Percentiles rank a stretch among this genome's conserved stretches.
Conservation (phyloP, 1,140 invertebrate genomes). For the Drosophila repleta region DNA sequence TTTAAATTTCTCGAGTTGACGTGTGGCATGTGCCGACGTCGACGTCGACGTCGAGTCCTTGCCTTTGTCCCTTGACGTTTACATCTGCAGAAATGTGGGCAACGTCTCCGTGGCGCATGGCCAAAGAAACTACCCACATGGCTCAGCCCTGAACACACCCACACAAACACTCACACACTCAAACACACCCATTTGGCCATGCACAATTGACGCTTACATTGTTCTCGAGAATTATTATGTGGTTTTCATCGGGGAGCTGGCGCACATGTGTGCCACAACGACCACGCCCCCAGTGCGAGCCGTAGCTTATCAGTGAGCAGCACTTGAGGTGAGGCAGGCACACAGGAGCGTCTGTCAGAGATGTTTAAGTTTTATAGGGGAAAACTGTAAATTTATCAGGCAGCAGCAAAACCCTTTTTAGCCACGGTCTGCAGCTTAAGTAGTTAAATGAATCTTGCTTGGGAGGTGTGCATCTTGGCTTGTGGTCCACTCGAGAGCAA, state of each 20-base stretch:
- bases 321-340: slow-evolving; percentile 37
- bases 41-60: slow-evolving; percentile 38
- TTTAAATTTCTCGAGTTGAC: slow-evolving; percentile 80
- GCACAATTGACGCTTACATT: slow-evolving; percentile 81
- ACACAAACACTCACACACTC: slow-evolving; percentile 9
- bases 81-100: slow-evolving; percentile 65
- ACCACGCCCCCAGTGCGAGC: slow-evolving; percentile 5
- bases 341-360: slow-evolving; percentile 55
- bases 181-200: slow-evolving; percentile 52
- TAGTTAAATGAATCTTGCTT: slow-evolving; percentile 51
- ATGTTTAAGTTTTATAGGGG: slow-evolving; percentile 25
- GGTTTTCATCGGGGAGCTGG: slow-evolving; percentile 57
- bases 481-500: slow-evolving; percentile 57
- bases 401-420: slow-evolving; percentile 47
- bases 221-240: slow-evolving; percentile 79
- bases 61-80: slow-evolving; percentile 69
- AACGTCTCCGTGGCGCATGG: slow-evolving; percentile 34
- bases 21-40: slow-evolving; percentile 74
- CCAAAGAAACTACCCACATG: slow-evolving; percentile 68
- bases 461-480: slow-evolving; percentile 48
- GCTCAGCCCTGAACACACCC: slow-evolving; percentile 6
- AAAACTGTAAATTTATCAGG: slow-evolving; percentile 63
- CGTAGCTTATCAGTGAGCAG: slow-evolving; percentile 58
- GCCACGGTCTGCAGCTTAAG: slow-evolving; percentile 38
- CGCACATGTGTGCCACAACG: slow-evolving; percentile 50